phyloP scores from a whole-genome alignment of 1,140 invertebrate species.

The Papilio dardanus region DNA sequence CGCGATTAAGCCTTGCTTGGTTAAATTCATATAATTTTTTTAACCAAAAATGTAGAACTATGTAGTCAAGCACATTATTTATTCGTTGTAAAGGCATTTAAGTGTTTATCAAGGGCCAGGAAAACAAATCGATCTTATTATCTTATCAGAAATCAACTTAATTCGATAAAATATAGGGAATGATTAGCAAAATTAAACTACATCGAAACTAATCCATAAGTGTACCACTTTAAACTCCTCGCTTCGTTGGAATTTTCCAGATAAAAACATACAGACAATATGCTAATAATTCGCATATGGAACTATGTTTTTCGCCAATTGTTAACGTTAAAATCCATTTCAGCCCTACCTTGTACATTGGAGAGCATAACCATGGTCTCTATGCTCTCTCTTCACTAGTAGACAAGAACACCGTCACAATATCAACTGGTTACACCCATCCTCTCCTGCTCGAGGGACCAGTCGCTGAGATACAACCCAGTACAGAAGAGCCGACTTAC shows the following conservation, averaged over 20 bases:
- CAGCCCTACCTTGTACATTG: conserved; percentile 96
- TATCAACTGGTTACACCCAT: conserved; percentile 84
- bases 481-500: conserved; percentile 62
- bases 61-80: background rate
- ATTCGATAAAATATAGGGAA: background rate
- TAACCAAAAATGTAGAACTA: background rate
- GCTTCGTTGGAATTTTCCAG: too few species aligned
- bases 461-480: conserved; percentile 48
- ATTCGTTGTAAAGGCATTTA: conserved; percentile 4
- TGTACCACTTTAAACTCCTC: background rate
- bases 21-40: background rate
- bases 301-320: background rate
- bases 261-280: too few species aligned
- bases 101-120: background rate
- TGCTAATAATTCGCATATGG: too few species aligned
- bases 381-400: conserved; percentile 96
- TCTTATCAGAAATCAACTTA: background rate
- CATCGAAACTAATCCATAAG: background rate
- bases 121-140: background rate
- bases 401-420: conserved; percentile 91
- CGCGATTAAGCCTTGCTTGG: background rate
- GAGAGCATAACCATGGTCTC: conserved; percentile 92
- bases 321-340: conserved; percentile 62
- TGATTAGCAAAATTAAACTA: background rate
- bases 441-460: conserved; percentile 89